phyloP scores from a whole-genome alignment of 2,113 vertebrate species.

The Coptodon rendalli region DNA sequence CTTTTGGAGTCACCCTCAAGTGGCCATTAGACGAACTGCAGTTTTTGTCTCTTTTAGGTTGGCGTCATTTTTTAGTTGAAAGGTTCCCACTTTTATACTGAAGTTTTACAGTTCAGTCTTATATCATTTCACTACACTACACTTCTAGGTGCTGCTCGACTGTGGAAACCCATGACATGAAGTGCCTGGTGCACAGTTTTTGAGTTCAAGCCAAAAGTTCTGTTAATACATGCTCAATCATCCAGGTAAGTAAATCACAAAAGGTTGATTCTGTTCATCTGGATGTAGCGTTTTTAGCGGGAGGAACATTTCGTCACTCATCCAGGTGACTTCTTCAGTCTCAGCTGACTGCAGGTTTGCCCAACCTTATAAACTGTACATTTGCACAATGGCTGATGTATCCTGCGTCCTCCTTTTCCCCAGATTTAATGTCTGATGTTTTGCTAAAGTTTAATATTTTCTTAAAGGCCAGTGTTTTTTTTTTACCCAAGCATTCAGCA shows the following conservation, averaged over 20 bases:
- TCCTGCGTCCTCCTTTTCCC: neutral
- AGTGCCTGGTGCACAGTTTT: neutral
- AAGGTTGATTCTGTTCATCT: neutral
- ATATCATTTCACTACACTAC: fast-evolving
- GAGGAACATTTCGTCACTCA: fast-evolving
- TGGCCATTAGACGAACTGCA: neutral
- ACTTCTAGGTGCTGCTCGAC: neutral
- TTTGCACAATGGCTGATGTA: neutral
- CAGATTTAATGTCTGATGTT: neutral
- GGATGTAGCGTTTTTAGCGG: neutral
- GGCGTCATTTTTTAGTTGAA: fast-evolving
- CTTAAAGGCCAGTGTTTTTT: too few species aligned
- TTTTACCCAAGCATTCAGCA: fast-evolving
- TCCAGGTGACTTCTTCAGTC: neutral
- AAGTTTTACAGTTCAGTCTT: neutral
- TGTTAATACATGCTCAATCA: neutral
- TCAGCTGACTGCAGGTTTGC: neutral
- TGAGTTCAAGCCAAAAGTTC: neutral
- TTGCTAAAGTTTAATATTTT: neutral
- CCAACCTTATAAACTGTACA: neutral
- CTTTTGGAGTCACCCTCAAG: neutral
- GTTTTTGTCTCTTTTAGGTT: neutral
- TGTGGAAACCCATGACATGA: neutral
- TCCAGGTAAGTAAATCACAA: neutral
- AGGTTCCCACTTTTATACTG: neutral